Percentiles rank a stretch among this genome's conserved stretches.
These are phyloP conservation scores for Andrena chrysosceles DNA, from an alignment of 2,888 invertebrate genomes.

Conservation along the genomic window DNA sequence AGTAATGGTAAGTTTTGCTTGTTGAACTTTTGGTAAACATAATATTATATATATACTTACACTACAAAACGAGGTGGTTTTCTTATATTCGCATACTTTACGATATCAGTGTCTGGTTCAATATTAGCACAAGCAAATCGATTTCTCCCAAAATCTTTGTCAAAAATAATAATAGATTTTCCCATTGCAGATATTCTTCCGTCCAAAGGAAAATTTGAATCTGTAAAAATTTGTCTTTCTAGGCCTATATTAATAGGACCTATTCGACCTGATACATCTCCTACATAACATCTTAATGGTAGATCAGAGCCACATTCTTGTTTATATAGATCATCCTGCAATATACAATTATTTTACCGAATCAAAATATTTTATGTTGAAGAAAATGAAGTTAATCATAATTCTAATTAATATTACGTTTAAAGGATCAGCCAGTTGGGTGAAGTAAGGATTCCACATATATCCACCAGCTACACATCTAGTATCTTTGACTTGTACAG, in stretches of 20 bases:
- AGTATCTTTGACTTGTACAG: conserved; percentile 91
- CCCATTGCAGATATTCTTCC: conserved; percentile 92
- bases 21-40: neutral
- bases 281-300: conserved; percentile 95
- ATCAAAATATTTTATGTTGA: conserved; percentile 1
- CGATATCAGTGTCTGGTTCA: conserved; percentile 95
- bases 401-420: conserved; percentile 87
- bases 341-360: conserved; percentile 27
- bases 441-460: conserved; percentile 96
- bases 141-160: conserved; percentile 89
- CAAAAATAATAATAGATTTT: conserved; percentile 93
- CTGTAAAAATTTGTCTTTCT: conserved; percentile 91
- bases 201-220: conserved; percentile 95
- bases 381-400: neutral
- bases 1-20: neutral
- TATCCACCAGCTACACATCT: conserved; percentile 97
- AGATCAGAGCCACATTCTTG: conserved; percentile 95
- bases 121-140: conserved; percentile 96
- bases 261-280: conserved; percentile 94
- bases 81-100: conserved; percentile 94
- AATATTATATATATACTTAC: conserved; percentile 86
- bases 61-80: conserved; percentile 95
- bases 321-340: conserved; percentile 92
- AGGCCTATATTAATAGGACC: conserved; percentile 94
- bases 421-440: conserved; percentile 94